Conservation (phyloP, 2,113 vertebrate species). For the Carettochelys insculpta region DNA sequence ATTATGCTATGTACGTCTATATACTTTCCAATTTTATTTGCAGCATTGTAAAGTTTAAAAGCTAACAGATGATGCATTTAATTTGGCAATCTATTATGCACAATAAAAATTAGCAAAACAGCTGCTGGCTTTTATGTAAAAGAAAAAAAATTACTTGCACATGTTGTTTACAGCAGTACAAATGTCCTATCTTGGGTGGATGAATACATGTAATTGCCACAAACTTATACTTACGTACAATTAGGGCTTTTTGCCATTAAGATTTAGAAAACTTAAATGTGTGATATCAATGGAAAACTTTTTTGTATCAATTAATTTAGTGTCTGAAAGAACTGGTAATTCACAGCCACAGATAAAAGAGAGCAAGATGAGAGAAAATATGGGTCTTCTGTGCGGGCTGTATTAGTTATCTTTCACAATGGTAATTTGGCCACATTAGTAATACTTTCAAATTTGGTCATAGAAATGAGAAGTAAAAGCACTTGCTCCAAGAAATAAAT, state of each 20-base stretch:
- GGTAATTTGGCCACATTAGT: neutral
- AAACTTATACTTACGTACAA: neutral
- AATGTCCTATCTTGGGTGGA: neutral
- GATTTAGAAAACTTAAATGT: neutral
- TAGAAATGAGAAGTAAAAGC: neutral
- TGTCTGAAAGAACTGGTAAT: neutral
- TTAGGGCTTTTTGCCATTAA: neutral
- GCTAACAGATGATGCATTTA: slow-evolving; percentile 37
- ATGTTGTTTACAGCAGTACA: slow-evolving; percentile 26
- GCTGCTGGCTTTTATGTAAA: slow-evolving; percentile 51
- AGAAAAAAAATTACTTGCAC: slow-evolving; percentile 26
- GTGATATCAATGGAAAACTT: neutral
- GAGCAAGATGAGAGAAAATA: accelerated
- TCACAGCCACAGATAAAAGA: neutral
- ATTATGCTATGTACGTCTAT: neutral
- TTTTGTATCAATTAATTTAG: neutral
- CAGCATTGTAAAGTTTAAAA: slow-evolving; percentile 15
- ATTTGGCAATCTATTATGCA: slow-evolving; percentile 37
- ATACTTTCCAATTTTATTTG: slow-evolving; percentile 45
- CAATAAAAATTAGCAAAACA: slow-evolving; percentile 37
- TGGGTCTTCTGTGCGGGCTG: neutral
- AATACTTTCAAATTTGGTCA: neutral
- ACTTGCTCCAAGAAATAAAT: neutral
- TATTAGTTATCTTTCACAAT: neutral
- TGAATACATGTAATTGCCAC: neutral